Base-by-base conservation (phyloP, 2,888 invertebrate genomes). In the Synergus laeviventris region DNA sequence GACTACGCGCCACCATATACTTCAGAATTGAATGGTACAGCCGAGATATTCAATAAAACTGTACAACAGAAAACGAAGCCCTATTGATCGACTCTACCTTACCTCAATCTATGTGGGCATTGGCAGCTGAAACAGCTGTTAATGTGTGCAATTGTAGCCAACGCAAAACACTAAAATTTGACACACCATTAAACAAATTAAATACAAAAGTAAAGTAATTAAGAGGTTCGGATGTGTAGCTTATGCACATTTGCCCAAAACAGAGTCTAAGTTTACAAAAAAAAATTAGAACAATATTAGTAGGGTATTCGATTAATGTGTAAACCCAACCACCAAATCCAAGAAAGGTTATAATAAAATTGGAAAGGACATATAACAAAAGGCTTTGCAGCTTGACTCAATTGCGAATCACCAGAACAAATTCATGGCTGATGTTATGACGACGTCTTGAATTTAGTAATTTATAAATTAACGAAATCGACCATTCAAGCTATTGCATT, bases 131-230 rank as follows among this genome's bases (percentile, higher is more conserved):
- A n/a, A n/a, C n/a, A 49, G 49, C 49, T 49, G n/a, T 49, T 16
- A n/a, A 49, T 8, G n/a, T 49, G 8, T 49, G n/a, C 49, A 49
- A 49, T 49, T n/a, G 49, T 49, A 49, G 9, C n/a, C 49, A 2
- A 49, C 49, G n/a, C n/a, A 49, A 49, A 49, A 49, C 49, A 49
- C 49, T 49, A 7, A 49, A 49, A 49, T 49, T 49, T 49, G n/a
- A 49, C n/a, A 49, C 49, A 3, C n/a, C 49, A n/a, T 49, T n/a
- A n/a, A 49, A 49, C 7, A 49, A 49, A 49, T n/a, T 49, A 49
- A 49, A 49, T 16, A 16, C 49, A n/a, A 49, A n/a, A 49, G 1
- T 49, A n/a, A 16, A 49, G 16, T 16, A 9, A 54, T 54, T 54
- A 54, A 7, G 2, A 5, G 54, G 1, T 54, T 54, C 9, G 54